phyloP scores from a whole-genome alignment of 2,797 vertebrate genomes.

The Acanthurus lineatus region DNA sequence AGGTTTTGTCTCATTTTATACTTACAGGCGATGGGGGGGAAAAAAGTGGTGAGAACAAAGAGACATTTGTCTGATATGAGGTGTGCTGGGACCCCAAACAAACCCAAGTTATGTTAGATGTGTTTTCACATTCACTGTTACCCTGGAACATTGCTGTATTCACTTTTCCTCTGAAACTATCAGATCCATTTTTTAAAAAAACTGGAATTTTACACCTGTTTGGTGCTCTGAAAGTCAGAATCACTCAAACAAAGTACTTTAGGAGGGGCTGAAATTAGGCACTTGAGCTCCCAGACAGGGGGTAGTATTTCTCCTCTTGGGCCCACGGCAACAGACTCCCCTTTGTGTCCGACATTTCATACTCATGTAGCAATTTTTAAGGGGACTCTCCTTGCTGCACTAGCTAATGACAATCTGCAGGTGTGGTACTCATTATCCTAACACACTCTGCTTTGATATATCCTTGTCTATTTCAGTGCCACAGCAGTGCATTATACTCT shows the following conservation, averaged over 20 bases:
- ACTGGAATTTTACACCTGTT: constrained; percentile 65
- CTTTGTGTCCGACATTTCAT: constrained; percentile 81
- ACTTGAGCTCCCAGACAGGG: constrained; percentile 76
- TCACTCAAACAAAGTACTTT: constrained; percentile 64
- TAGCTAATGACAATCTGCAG: constrained; percentile 76
- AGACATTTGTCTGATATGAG: constrained; percentile 6
- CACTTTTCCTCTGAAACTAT: neutral
- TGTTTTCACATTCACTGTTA: constrained; percentile 5
- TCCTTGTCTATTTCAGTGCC: constrained; percentile 35
- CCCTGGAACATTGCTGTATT: constrained; percentile 19
- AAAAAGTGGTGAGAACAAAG: constrained; percentile 2
- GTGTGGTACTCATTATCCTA: constrained; percentile 67
- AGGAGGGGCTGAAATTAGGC: constrained; percentile 73
- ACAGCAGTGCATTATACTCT: constrained; percentile 17
- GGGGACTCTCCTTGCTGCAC: constrained; percentile 74
- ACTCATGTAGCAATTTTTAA: constrained; percentile 78
- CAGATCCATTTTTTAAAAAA: constrained; percentile 39
- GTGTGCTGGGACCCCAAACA: neutral
- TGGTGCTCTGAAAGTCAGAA: constrained; percentile 66
- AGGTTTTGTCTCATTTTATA: neutral
- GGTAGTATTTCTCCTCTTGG: constrained; percentile 77
- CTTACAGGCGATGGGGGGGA: neutral
- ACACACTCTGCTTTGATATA: constrained; percentile 63
- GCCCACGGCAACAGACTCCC: constrained; percentile 74
- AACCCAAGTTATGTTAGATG: neutral